phyloP scores from a whole-genome alignment of 2,113 vertebrate genomes.

The Scomber colias region DNA sequence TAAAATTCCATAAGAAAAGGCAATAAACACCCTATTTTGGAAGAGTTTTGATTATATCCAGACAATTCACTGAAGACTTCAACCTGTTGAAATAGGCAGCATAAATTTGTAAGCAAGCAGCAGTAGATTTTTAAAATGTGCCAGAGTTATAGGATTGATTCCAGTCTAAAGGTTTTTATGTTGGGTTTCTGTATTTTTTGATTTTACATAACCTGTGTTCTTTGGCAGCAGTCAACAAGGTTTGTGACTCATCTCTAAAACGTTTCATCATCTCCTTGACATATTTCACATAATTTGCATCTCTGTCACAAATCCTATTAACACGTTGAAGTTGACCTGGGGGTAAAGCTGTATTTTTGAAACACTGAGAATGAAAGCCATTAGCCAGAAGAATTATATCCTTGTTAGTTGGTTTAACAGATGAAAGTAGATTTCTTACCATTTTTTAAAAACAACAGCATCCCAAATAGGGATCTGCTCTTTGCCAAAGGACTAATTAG shows the following conservation, averaged over 20 bases:
- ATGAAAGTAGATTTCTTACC: conserved; percentile 23
- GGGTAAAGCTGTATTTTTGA: conserved; percentile 31
- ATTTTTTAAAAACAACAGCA: conserved; percentile 2
- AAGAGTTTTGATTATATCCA: background rate
- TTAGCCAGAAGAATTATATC: conserved; percentile 20
- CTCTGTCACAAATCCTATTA: conserved; percentile 62
- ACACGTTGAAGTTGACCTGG: conserved; percentile 41
- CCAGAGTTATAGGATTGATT: too few species aligned
- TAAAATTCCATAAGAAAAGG: background rate
- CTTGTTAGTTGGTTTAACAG: background rate
- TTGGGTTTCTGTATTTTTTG: conserved; percentile 29
- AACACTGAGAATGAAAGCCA: conserved; percentile 22
- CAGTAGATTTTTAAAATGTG: too few species aligned
- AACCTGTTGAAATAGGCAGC: too few species aligned
- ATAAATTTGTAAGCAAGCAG: background rate
- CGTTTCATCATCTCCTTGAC: conserved; percentile 47
- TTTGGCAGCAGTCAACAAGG: conserved; percentile 29
- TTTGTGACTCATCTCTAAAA: conserved; percentile 47
- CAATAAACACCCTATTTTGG: background rate
- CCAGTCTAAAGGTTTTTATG: background rate
- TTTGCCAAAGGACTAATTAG: conserved; percentile 23
- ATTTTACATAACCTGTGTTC: conserved; percentile 37
- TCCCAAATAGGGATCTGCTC: background rate
- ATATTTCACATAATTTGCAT: conserved; percentile 49
- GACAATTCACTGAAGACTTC: too few species aligned